These are phyloP conservation scores for Lutjanus erythropterus DNA, from an alignment of 2,113 vertebrate genomes.

Conservation along the genomic window DNA sequence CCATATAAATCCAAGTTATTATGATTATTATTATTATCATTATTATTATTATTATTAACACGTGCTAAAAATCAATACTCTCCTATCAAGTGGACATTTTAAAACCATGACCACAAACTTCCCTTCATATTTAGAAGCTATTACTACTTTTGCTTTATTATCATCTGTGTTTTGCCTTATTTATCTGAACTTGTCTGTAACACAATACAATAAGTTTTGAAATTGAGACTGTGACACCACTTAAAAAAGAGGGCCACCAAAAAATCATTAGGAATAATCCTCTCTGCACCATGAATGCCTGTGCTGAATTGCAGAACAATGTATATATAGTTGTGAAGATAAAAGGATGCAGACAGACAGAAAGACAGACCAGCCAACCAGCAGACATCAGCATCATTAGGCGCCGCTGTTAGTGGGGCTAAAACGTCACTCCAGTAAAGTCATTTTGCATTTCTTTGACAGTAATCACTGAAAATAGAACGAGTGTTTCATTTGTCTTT, in stretches of 20 bases:
- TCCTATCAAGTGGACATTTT: too few species aligned
- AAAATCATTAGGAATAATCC: constrained; percentile 19
- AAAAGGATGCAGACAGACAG: not conserved
- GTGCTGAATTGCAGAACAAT: not conserved
- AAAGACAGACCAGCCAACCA: not conserved
- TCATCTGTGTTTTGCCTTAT: too few species aligned
- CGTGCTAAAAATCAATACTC: too few species aligned
- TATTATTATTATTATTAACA: too few species aligned
- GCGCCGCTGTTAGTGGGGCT: not conserved
- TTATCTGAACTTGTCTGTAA: too few species aligned
- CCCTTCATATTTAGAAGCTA: too few species aligned
- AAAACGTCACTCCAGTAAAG: constrained; percentile 45
- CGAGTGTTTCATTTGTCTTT: constrained; percentile 58
- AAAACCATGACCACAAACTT: too few species aligned
- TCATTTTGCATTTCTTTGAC: constrained; percentile 63
- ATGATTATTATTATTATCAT: too few species aligned
- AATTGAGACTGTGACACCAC: too few species aligned
- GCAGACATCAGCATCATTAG: constrained; percentile 34
- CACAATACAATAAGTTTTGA: too few species aligned
- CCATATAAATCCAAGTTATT: too few species aligned
- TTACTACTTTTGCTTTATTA: too few species aligned
- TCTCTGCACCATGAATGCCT: not conserved
- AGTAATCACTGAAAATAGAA: constrained; percentile 55
- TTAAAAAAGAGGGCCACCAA: not conserved
- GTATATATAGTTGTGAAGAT: not conserved